Percentiles rank a stretch among this genome's conserved stretches.
phyloP scores from a whole-genome alignment of 37 sponge, comb jelly and placozoan genomes.

The Agelas oroides region DNA sequence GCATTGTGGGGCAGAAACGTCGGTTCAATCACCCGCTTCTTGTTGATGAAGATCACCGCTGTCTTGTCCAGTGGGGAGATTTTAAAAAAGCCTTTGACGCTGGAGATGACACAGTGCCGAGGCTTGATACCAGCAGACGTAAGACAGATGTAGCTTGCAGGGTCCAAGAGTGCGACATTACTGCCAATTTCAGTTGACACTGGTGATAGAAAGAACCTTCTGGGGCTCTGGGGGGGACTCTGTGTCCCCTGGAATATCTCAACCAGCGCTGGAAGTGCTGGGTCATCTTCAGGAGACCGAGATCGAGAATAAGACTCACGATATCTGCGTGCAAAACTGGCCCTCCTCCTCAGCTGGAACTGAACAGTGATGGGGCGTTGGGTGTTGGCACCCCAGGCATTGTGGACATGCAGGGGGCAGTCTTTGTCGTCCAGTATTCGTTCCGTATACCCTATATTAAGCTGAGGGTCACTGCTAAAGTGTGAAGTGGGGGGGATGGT shows the following conservation, averaged over 20 bases:
- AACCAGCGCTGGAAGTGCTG: conserved; percentile 31
- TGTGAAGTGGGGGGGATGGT: conserved; percentile 24
- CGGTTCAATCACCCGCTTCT: conserved; percentile 33
- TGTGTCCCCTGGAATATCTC: conserved; percentile 57
- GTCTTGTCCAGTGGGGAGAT: conserved; percentile 65
- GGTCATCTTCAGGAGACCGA: conserved; percentile 29
- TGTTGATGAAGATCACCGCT: conserved; percentile 59
- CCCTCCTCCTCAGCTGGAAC: conserved; percentile 60
- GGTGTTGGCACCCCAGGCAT: conserved; percentile 14
- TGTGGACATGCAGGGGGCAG: conserved; percentile 45
- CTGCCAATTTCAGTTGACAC: conserved; percentile 56
- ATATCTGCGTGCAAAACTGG: conserved; percentile 9
- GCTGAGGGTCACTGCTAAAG: conserved; percentile 19
- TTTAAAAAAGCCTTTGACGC: conserved; percentile 40
- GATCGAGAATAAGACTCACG: conserved; percentile 3
- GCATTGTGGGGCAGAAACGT: conserved; percentile 51
- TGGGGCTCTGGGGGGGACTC: conserved; percentile 18
- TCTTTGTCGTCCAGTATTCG: conserved; percentile 51
- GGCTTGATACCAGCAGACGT: conserved; percentile 56
- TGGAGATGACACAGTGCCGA: conserved; percentile 71
- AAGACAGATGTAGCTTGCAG: conserved; percentile 38
- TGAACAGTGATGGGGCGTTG: not conserved
- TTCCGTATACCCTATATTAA: conserved; percentile 44
- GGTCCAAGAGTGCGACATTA: conserved; percentile 9
- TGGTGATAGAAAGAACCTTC: conserved; percentile 15